phyloP scores from a whole-genome alignment of 2,888 invertebrate species.

The Synanthedon myopaeformis region DNA sequence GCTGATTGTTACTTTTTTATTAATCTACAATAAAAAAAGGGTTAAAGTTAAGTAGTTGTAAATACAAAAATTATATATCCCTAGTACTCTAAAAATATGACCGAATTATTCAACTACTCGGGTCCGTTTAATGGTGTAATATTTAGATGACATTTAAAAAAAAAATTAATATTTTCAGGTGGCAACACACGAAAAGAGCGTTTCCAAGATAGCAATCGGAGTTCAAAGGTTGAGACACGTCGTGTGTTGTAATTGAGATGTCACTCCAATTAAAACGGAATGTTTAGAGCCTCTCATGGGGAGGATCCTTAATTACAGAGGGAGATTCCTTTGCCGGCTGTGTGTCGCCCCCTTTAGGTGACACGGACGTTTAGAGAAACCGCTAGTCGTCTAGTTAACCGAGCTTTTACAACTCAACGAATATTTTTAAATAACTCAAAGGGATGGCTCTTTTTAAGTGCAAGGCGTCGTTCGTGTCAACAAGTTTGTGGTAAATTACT shows the following conservation, averaged over 20 bases:
- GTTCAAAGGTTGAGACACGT: constrained; percentile 47
- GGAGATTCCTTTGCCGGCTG: constrained; percentile 24
- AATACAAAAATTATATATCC: too few relatives aligned
- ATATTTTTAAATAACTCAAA: constrained; percentile 25
- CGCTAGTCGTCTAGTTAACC: constrained; percentile 24
- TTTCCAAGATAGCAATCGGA: constrained; percentile 44
- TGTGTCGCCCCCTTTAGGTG: constrained; percentile 8
- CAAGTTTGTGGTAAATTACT: background rate
- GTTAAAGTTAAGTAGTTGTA: too few relatives aligned
- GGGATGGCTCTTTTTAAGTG: constrained; percentile 10
- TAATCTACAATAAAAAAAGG: too few relatives aligned
- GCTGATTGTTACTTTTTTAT: too few relatives aligned
- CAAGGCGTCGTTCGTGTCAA: constrained; percentile 1
- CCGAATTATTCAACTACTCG: too few relatives aligned
- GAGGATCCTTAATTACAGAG: constrained; percentile 42
- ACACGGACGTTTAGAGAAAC: constrained; percentile 25
- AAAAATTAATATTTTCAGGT: background rate
- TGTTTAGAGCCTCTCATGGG: constrained; percentile 35
- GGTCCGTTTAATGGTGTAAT: constrained; percentile 1
- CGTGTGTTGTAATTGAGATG: constrained; percentile 50
- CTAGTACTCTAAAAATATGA: too few relatives aligned
- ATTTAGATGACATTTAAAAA: constrained; percentile 2
- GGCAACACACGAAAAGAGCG: constrained; percentile 17
- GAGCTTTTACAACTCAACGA: constrained; percentile 20
- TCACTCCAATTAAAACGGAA: constrained; percentile 60